These are phyloP conservation scores for Formica exsecta DNA, from an alignment of 1,140 invertebrate genomes.

Conservation along the genomic window DNA sequence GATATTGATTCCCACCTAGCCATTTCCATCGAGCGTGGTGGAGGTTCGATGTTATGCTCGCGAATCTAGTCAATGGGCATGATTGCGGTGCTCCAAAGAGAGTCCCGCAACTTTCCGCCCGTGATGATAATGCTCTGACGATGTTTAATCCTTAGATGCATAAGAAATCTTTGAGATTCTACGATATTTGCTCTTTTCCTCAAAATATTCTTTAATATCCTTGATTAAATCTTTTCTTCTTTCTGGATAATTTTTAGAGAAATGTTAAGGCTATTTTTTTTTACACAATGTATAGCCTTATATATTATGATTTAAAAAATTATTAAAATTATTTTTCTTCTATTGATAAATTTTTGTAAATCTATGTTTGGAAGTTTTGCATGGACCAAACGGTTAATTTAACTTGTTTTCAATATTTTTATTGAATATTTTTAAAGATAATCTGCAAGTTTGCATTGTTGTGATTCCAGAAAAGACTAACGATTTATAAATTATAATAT, in stretches of 20 bases:
- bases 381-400: conserved; percentile 4
- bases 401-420: neutral
- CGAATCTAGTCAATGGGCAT: conserved; percentile 34
- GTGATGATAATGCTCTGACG: neutral
- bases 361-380: too few species aligned
- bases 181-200: too few species aligned
- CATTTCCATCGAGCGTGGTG: conserved; percentile 52
- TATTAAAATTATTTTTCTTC: too few species aligned
- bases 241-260: too few species aligned
- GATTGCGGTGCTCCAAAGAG: neutral
- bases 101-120: conserved; percentile 11
- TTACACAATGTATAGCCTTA: too few species aligned
- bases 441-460: neutral
- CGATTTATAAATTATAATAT: neutral
- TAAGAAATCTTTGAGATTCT: too few species aligned
- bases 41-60: conserved; percentile 16
- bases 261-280: too few species aligned
- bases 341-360: too few species aligned
- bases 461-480: neutral
- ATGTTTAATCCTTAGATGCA: too few species aligned
- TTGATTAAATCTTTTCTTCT: too few species aligned
- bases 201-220: too few species aligned
- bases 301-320: too few species aligned
- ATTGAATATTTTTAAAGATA: neutral
- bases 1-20: conserved; percentile 79